Evolutionary conservation across 2,797 vertebrate species (phyloP).

Genomic region (Poecilia picta): DNA sequence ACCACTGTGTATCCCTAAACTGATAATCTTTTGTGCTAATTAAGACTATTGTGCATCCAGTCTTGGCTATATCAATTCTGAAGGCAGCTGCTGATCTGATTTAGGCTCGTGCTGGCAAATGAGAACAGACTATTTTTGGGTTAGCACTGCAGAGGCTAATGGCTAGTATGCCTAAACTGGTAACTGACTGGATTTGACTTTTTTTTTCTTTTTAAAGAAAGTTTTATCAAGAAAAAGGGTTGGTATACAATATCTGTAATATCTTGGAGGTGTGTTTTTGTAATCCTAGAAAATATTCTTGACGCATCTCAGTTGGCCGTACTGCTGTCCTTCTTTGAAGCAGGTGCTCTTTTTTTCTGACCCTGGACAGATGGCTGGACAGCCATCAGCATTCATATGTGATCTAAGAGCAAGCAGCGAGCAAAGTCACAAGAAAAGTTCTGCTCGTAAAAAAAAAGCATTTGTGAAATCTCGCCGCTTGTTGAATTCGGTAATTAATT

Average conservation of each 20-base stretch:
- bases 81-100: too few relatives aligned
- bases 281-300: background rate
- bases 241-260: too few relatives aligned
- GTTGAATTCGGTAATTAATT: background rate
- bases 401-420: background rate
- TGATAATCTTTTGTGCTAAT: background rate
- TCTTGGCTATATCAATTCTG: too few relatives aligned
- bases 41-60: too few relatives aligned
- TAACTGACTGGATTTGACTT: too few relatives aligned
- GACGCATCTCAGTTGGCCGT: background rate
- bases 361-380: background rate
- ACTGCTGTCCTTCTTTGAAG: background rate
- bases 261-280: background rate
- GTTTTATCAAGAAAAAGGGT: too few relatives aligned
- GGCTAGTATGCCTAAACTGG: too few relatives aligned
- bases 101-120: too few relatives aligned
- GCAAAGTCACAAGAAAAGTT: background rate
- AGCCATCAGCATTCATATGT: background rate
- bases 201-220: too few relatives aligned
- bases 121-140: too few relatives aligned
- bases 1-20: too few relatives aligned
- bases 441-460: background rate
- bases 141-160: too few relatives aligned
- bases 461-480: background rate
- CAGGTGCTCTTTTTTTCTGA: background rate